Conservation (phyloP, 92 coral and sea anemone species). For the Chrysogorgia sp. region DNA sequence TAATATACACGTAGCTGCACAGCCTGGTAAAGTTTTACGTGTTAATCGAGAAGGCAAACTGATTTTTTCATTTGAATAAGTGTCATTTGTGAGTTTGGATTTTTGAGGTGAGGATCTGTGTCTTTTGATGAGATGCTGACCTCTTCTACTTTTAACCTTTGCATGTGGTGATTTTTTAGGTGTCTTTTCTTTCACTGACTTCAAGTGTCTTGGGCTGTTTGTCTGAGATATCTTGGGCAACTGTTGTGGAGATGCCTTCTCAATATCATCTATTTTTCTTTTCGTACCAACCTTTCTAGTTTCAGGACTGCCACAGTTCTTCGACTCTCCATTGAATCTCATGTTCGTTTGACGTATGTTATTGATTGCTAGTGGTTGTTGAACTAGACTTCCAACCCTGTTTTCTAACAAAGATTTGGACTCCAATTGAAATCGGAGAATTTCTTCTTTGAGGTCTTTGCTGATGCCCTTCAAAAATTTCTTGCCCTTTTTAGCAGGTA, state of each 20-base stretch:
- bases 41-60: constrained; percentile 51
- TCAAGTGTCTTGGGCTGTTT: not conserved
- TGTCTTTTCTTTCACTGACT: not conserved
- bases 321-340: not conserved
- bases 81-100: not conserved
- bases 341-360: not conserved
- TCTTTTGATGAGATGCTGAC: not conserved
- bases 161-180: not conserved
- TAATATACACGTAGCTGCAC: constrained; percentile 53
- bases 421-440: constrained; percentile 33
- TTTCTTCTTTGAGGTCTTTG: constrained; percentile 33
- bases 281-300: not conserved
- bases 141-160: not conserved
- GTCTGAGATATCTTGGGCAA: not conserved
- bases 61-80: not conserved
- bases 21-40: constrained; percentile 40
- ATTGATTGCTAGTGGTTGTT: not conserved
- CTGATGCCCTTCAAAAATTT: constrained; percentile 29
- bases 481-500: constrained; percentile 26
- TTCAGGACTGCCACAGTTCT: not conserved
- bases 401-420: constrained; percentile 1
- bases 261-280: constrained; percentile 37
- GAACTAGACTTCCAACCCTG: not conserved
- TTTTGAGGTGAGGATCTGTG: not conserved
- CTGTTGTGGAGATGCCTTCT: constrained; percentile 9